These are phyloP conservation scores for Molossus molossus DNA, from an alignment of 2,797 vertebrate genomes.

Conservation along the genomic window DNA sequence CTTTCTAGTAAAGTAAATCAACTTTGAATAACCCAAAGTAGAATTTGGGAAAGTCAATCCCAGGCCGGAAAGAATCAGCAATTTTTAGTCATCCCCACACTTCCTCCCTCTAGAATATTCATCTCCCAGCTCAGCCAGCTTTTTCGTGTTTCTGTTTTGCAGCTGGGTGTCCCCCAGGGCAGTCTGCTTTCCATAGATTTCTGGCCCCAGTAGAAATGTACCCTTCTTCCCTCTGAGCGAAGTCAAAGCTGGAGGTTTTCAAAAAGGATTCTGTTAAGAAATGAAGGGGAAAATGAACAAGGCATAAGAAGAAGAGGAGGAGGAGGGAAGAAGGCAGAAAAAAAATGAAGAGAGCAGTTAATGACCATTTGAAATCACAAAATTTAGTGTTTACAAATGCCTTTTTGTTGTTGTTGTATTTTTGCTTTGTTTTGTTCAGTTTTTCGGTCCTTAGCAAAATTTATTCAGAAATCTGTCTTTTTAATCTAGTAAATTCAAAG, in stretches of 20 bases:
- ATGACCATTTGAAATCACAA: background rate
- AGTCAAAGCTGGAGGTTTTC: slow-evolving; percentile 59
- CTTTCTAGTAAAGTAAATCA: slow-evolving; percentile 38
- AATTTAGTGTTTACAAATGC: background rate
- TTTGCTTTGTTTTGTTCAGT: background rate
- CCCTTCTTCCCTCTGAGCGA: slow-evolving; percentile 11
- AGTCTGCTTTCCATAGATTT: slow-evolving; percentile 62
- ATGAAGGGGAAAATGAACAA: background rate
- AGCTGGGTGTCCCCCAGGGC: slow-evolving; percentile 46
- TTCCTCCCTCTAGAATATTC: slow-evolving; percentile 70
- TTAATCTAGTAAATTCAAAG: slow-evolving; percentile 42
- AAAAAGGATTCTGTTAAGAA: slow-evolving; percentile 51
- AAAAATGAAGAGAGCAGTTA: background rate
- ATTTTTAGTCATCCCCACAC: slow-evolving; percentile 9
- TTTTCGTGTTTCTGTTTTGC: slow-evolving; percentile 66
- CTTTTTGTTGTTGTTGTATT: background rate
- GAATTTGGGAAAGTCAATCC: background rate
- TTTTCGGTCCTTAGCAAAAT: background rate
- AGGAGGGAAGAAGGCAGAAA: background rate
- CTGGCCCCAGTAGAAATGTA: slow-evolving; percentile 43
- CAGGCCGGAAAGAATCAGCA: slow-evolving; percentile 35
- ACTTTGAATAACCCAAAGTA: background rate
- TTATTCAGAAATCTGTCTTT: background rate
- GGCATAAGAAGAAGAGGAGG: background rate
- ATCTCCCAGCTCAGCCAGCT: slow-evolving; percentile 23